Evolutionary conservation across 1,140 invertebrate species (phyloP).

Genomic region (Nilaparvata lugens): DNA sequence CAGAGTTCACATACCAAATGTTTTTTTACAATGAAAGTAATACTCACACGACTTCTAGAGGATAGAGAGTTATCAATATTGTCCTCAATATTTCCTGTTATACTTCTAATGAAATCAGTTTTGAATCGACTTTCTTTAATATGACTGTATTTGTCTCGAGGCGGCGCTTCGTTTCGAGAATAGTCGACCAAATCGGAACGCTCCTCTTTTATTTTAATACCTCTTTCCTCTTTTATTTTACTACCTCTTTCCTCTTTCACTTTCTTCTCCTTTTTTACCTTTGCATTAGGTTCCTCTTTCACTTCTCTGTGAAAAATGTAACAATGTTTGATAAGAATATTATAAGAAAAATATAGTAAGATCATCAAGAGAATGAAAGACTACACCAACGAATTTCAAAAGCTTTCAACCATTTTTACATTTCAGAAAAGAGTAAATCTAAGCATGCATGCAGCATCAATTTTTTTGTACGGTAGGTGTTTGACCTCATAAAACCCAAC

Average conservation of each 20-base stretch:
- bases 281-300: background rate
- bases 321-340: background rate
- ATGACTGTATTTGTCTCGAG: slow-evolving; percentile 26
- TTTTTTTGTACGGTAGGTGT: too few relatives aligned
- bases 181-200: background rate
- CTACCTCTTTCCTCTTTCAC: background rate
- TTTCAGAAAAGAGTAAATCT: background rate
- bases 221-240: background rate
- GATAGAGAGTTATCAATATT: slow-evolving; percentile 16
- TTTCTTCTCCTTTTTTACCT: background rate
- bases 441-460: too few relatives aligned
- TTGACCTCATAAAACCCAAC: background rate
- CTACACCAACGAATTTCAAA: too few relatives aligned
- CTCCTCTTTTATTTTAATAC: background rate
- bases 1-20: background rate
- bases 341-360: background rate
- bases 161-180: background rate
- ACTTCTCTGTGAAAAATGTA: background rate
- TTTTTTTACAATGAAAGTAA: background rate
- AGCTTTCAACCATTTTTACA: background rate
- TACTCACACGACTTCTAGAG: background rate
- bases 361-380: background rate
- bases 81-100: slow-evolving; percentile 28
- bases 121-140: slow-evolving; percentile 32
- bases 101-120: slow-evolving; percentile 28